phyloP scores from a whole-genome alignment of 1,140 invertebrate species.

The Macrotrachela quadricornifera region DNA sequence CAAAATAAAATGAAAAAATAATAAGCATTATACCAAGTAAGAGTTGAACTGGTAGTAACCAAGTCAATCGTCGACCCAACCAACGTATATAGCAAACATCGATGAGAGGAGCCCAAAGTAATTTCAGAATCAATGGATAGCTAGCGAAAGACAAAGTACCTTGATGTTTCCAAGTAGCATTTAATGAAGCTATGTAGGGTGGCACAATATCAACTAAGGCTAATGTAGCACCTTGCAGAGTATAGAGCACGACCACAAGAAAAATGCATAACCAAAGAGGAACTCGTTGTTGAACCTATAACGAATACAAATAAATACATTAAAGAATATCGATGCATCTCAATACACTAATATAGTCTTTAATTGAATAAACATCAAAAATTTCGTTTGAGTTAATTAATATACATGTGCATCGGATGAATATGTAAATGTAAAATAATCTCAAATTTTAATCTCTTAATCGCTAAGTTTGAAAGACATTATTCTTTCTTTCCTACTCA shows the following conservation, averaged over 20 bases:
- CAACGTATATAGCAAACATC: slow-evolving; percentile 61
- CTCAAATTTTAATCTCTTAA: no score
- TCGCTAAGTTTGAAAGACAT: no score
- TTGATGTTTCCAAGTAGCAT: slow-evolving; percentile 32
- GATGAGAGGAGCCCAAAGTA: slow-evolving; percentile 91
- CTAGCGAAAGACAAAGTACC: slow-evolving; percentile 89
- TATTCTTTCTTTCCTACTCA: no score
- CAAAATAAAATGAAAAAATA: slow-evolving; percentile 26
- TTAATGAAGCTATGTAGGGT: slow-evolving; percentile 46
- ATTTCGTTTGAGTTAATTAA: no score
- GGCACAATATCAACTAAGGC: slow-evolving; percentile 76
- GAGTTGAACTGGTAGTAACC: slow-evolving; percentile 71
- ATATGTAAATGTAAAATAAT: no score
- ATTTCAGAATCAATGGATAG: slow-evolving; percentile 85
- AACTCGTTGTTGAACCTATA: no score
- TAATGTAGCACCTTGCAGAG: slow-evolving; percentile 74
- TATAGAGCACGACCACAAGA: slow-evolving; percentile 60
- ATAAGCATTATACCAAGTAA: slow-evolving; percentile 34
- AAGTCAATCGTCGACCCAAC: slow-evolving; percentile 82
- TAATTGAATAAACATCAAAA: no score
- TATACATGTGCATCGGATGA: no score
- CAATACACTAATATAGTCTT: no score
- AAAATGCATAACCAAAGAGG: neutral
- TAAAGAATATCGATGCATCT: no score
- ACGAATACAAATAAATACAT: no score